Evolutionary conservation across 2,888 invertebrate species (phyloP).

Genomic region (Pseudeuparius sepicola): DNA sequence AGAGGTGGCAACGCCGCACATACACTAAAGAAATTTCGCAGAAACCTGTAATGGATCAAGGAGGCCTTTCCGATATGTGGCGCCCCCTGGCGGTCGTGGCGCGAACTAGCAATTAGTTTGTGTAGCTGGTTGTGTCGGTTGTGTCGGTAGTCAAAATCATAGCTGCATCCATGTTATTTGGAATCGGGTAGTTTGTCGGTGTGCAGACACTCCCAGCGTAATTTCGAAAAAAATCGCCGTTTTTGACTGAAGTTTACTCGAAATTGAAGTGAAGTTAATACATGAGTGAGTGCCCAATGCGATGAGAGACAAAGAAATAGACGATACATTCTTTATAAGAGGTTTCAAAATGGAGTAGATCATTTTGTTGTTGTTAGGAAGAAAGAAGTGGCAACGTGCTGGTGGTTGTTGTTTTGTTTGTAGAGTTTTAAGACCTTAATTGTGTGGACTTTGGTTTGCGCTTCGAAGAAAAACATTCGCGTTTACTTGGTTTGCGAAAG

Average conservation of each 20-base stretch:
- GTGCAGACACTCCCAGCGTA: conserved; percentile 33
- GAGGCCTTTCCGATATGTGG: conserved; percentile 5
- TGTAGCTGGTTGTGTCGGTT: conserved; percentile 20
- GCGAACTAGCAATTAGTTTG: conserved; percentile 24
- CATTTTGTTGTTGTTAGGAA: conserved; percentile 33
- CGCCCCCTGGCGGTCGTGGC: conserved; percentile 25
- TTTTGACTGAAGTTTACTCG: conserved; percentile 29
- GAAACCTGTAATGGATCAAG: conserved; percentile 4
- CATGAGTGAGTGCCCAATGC: conserved; percentile 25
- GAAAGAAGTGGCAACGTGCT: conserved; percentile 23
- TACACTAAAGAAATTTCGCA: not conserved
- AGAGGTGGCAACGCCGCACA: not conserved
- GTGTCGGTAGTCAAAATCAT: conserved; percentile 27
- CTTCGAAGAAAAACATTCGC: no score
- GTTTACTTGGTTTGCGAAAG: no score
- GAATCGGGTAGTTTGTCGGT: conserved; percentile 31
- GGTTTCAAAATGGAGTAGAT: conserved; percentile 38
- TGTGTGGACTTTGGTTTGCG: no score
- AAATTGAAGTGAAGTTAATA: conserved; percentile 29
- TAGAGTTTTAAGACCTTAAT: no score
- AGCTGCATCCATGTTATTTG: conserved; percentile 31
- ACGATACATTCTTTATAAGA: conserved; percentile 33
- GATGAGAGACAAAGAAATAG: conserved; percentile 31
- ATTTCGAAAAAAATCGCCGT: conserved; percentile 27
- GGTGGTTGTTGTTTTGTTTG: no score